These are phyloP conservation scores for Aporophyla nigra DNA, from an alignment of 2,888 invertebrate species.

Conservation along the genomic window DNA sequence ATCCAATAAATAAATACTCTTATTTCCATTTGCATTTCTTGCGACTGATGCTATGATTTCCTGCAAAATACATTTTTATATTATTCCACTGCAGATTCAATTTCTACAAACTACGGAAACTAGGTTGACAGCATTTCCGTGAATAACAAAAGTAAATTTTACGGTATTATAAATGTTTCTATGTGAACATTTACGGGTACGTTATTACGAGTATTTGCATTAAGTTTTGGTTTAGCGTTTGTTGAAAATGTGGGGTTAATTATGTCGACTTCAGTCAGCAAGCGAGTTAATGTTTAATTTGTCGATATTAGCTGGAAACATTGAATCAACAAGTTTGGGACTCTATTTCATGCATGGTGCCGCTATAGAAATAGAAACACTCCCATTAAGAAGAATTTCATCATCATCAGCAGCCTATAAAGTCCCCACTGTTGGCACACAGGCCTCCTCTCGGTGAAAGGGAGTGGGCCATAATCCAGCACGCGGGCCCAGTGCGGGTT, in stretches of 20 bases:
- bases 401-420: no score
- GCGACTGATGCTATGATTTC: conserved; percentile 19
- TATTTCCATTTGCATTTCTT: conserved; percentile 29
- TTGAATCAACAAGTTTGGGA: not conserved
- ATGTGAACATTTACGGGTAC: not conserved
- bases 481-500: no score
- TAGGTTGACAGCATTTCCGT: conserved; percentile 42
- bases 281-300: not conserved
- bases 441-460: no score
- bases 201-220: conserved; percentile 17
- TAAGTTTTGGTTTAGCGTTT: not conserved
- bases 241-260: not conserved
- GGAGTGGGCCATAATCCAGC: no score
- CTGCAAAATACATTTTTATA: conserved; percentile 38
- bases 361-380: no score
- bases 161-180: conserved; percentile 21
- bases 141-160: conserved; percentile 21
- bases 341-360: not conserved
- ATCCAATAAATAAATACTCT: conserved; percentile 33
- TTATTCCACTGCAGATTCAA: conserved; percentile 25
- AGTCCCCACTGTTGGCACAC: no score
- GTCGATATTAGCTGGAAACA: not conserved
- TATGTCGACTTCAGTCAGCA: not conserved
- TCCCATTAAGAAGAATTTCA: not conserved
- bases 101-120: conserved; percentile 33